Percentiles rank a stretch among this genome's conserved stretches.
These are phyloP conservation scores for Chrysina gloriosa DNA, from an alignment of 2,888 invertebrate species.

Conservation along the genomic window DNA sequence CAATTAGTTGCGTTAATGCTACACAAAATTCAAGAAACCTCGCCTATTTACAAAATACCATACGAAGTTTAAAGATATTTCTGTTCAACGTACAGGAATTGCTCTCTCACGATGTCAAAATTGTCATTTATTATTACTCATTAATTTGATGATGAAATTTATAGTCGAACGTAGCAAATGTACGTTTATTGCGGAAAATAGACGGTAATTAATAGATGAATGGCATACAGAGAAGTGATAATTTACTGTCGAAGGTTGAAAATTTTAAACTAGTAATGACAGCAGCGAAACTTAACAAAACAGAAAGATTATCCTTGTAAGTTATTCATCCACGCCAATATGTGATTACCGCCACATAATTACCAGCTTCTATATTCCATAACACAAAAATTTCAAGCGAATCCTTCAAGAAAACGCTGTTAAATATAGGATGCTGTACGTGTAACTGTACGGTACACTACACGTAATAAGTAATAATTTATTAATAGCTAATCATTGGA, in stretches of 20 bases:
- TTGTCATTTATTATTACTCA: too few species aligned
- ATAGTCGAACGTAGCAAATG: not conserved
- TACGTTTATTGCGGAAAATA: not conserved
- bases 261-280: too few species aligned
- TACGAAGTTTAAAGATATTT: too few species aligned
- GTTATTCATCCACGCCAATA: not conserved
- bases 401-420: not conserved
- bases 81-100: too few species aligned
- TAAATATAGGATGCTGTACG: not conserved
- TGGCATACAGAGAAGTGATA: too few species aligned
- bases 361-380: not conserved
- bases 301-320: not conserved
- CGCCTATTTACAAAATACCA: too few species aligned
- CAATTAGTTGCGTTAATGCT: not conserved
- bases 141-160: too few species aligned
- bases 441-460: not conserved
- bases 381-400: too few species aligned
- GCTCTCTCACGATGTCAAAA: too few species aligned
- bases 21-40: too few species aligned
- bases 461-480: conserved; percentile 3
- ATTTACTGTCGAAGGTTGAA: too few species aligned
- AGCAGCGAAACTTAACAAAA: not conserved
- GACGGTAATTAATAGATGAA: too few species aligned
- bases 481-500: conserved; percentile 1
- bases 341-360: not conserved